phyloP scores from a whole-genome alignment of 2,888 invertebrate genomes.

The Lochmaea crataegi region DNA sequence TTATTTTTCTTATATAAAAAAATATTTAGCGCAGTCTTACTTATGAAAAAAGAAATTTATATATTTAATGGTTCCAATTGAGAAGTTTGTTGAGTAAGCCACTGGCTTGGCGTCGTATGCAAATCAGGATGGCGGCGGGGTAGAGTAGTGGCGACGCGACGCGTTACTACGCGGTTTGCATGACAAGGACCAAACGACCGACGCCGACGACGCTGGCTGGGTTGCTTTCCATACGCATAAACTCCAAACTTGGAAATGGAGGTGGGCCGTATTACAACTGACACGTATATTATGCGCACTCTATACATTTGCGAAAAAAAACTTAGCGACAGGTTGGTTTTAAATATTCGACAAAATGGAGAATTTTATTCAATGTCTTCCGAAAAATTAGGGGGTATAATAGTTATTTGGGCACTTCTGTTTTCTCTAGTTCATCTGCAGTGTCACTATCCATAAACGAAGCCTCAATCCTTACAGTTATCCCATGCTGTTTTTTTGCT shows the following conservation, averaged over 20 bases:
- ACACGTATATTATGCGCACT: conserved; percentile 10
- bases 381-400: no score
- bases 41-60: no score
- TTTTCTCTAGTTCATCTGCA: no score
- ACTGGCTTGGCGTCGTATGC: conserved; percentile 72
- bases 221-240: conserved; percentile 14
- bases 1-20: no score
- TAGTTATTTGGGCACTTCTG: no score
- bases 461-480: no score
- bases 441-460: no score
- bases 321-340: not conserved
- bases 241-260: conserved; percentile 7
- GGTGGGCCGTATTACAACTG: not conserved
- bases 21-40: no score
- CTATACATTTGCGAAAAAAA: not conserved
- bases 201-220: conserved; percentile 10
- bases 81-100: conserved; percentile 40
- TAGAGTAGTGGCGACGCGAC: conserved; percentile 67
- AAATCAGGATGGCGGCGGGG: conserved; percentile 72
- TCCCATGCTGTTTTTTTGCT: no score
- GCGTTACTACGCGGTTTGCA: conserved; percentile 74
- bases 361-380: not conserved
- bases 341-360: conserved; percentile 1
- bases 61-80: no score
- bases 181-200: conserved; percentile 61